Base-by-base conservation (phyloP, 2,888 invertebrate genomes). In the Drosophila ustulata region DNA sequence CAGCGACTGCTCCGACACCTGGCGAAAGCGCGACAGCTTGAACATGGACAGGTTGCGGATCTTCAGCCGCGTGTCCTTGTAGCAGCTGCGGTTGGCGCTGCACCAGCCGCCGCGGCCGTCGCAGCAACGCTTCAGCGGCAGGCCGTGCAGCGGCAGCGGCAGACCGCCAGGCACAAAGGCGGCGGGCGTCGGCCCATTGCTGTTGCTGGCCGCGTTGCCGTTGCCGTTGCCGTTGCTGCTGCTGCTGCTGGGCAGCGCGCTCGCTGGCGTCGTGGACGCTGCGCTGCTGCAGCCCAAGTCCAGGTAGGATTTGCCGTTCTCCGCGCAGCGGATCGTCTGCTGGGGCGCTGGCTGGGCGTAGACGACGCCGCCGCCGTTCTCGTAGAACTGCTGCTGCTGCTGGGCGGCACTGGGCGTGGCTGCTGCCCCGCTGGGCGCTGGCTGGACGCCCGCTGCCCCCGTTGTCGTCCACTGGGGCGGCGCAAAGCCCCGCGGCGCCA, bases 11-110 rank as follows among this genome's bases (percentile, higher is more conserved):
- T 98, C 98, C 62, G 97, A 96, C 80, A 96, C 96, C 92, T 97
- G 97, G 61, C 97, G 95, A 89, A 96, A 96, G 86, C 97, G 94
- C 90, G 97, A 96, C 79, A 98, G 93, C 93, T 98, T 98, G 92
- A 96, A 96, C 95, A 98, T 97, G 79, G 97, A 98, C 78, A 98
- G 94, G 92, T 98, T 97, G 92, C 98, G 95, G 91, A 98, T 97
- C 89, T 97, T 96, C 89, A 97, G 95, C 63, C 98, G 94, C 78
- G 96, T 94, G 91, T 97, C 97, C 91, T 96, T 95, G 93, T 97
- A 97, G 92, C 97, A 97, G 70, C 96, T 96, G 65, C 95, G 94
- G 55, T 91, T 92, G 72, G 96, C 95, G 89, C 96, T 95, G 92
- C 96, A 96, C 94, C 97, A 77, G 7, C 82, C 82, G 39, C 86